Base-by-base conservation (phyloP, 2,888 invertebrate genomes). In the Leptothorax acervorum region DNA sequence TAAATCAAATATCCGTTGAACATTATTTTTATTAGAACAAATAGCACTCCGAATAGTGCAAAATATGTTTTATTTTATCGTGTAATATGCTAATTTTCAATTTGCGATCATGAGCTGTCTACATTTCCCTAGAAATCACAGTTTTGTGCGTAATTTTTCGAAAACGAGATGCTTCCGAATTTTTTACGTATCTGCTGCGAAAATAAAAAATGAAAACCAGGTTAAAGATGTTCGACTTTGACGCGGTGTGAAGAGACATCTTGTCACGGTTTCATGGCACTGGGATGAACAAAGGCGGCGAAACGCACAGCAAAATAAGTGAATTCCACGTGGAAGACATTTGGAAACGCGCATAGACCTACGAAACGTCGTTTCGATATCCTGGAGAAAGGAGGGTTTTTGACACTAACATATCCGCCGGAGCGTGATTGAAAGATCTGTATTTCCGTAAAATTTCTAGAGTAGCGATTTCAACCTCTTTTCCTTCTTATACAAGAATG, bases 231-330 rank as follows among this genome's bases (percentile, higher is more conserved):
- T 78, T 82, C 60, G 48, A 45, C 65, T 71, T 75, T 82, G 82
- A 78, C 51, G 55, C 39, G 74, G 60, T 63, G 75, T 23, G 70
- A 68, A 68, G 51, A 74, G 55, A 65, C 79, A 63, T 71, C 68
- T 86, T 71, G 86, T 86, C 84, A 86, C 68, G 82, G 45, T 53
- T 66, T 66, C 62, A 42, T 70, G 83, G 51, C 55, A 48, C 62
- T 71, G 63, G 68, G n/a, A n/a, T 63, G 65, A 62, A 75, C 68
- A 81, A 63, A 81, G 63, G 63, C 63, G 75, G 51, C 51, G 74
- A 63, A 60, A 74, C 74, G 74, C 74, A 42, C 74, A 42, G 51
- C 62, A 31, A 65, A 63, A 71, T 81, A 81, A 81, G 60, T 71
- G 71, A 81, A 81, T 71, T 60, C 48, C 60, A 48, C 12, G 60